A percentile compares a stretch with the other conserved stretches of the same genome.
Conservation (phyloP, 2,113 vertebrate species). For the Drymodes brunneopygia region DNA sequence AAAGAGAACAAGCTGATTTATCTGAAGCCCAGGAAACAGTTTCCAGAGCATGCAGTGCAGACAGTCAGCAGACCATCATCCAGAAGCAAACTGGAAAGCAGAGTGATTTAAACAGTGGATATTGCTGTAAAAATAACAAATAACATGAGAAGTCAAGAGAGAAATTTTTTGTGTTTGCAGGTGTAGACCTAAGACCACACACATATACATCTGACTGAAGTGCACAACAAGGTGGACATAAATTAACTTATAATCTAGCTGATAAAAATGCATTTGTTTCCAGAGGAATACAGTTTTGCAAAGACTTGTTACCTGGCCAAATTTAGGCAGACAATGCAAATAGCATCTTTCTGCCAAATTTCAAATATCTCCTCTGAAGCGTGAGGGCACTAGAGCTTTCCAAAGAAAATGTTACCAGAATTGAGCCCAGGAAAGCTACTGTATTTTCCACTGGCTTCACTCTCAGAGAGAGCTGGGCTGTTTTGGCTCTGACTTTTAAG, state of each 20-base stretch:
- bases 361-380: constrained; percentile 1
- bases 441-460: background rate
- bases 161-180: background rate
- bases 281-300: background rate
- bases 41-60: background rate
- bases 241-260: background rate
- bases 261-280: background rate
- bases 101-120: background rate
- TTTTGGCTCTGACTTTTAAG: background rate
- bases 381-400: background rate
- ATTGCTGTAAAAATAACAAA: background rate
- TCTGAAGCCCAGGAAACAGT: background rate
- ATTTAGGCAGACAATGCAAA: background rate
- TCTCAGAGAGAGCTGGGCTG: background rate
- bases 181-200: background rate
- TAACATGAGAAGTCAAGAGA: background rate
- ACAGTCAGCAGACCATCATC: background rate
- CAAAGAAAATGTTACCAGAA: constrained; percentile 23
- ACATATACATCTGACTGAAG: background rate
- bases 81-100: background rate
- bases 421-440: constrained; percentile 17
- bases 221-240: background rate
- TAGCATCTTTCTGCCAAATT: constrained; percentile 4
- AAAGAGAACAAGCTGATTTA: background rate
- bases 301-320: background rate